Evolutionary conservation across 2,113 vertebrate species (phyloP).

Genomic region (Entomyzon cyanotis): DNA sequence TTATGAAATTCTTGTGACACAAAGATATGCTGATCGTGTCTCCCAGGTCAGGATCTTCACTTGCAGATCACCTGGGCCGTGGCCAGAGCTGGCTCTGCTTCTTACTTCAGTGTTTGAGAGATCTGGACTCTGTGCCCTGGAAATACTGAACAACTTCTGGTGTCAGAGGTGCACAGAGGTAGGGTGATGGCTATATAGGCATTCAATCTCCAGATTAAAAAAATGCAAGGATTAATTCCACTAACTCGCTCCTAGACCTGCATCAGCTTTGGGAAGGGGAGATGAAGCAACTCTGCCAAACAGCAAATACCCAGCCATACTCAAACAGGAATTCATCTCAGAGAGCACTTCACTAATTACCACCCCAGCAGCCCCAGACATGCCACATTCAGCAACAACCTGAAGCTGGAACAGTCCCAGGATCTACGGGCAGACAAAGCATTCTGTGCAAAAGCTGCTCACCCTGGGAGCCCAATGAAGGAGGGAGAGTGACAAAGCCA

Average conservation of each 20-base stretch:
- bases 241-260: not conserved
- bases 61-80: not conserved
- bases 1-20: not conserved
- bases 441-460: not conserved
- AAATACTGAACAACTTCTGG: not conserved
- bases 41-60: not conserved
- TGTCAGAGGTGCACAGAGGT: not conserved
- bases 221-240: not conserved
- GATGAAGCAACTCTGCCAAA: not conserved
- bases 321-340: not conserved
- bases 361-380: not conserved
- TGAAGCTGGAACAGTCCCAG: not conserved
- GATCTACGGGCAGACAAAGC: accelerated
- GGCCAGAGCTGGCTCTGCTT: not conserved
- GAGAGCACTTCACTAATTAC: accelerated
- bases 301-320: not conserved
- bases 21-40: not conserved
- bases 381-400: not conserved
- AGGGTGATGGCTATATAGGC: not conserved
- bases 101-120: not conserved
- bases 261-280: not conserved
- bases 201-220: not conserved
- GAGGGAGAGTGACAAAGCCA: not conserved
- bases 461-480: not conserved
- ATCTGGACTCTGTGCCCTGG: not conserved